Evolutionary conservation across 92 coral and sea anemone genomes (phyloP).

Genomic region (Desmophyllum pertusum): DNA sequence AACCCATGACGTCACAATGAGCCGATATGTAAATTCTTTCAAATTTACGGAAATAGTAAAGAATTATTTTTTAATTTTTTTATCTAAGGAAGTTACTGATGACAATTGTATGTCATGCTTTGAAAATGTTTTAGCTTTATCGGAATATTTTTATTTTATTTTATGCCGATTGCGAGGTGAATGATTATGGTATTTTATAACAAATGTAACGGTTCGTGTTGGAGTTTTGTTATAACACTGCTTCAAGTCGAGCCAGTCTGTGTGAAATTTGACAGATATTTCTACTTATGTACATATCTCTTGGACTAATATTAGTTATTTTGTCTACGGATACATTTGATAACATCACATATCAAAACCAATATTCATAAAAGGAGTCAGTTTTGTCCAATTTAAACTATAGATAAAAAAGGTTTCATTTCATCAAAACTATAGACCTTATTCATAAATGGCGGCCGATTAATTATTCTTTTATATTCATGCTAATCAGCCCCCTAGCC

Average conservation of each 20-base stretch:
- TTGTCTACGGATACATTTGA: background rate
- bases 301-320: background rate
- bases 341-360: background rate
- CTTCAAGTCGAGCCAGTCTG: too few species aligned
- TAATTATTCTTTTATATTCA: too few species aligned
- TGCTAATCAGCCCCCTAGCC: too few species aligned
- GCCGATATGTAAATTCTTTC: background rate
- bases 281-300: background rate
- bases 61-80: background rate
- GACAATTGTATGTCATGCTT: background rate
- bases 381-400: background rate
- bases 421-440: background rate
- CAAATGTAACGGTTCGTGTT: too few species aligned
- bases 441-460: too few species aligned
- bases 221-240: background rate
- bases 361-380: background rate
- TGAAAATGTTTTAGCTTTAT: background rate
- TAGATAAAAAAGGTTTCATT: background rate
- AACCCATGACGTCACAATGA: slow-evolving; percentile 14
- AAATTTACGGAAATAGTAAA: background rate
- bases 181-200: background rate
- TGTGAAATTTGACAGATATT: background rate
- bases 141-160: background rate
- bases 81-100: background rate
- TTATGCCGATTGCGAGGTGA: background rate